Percentiles rank a stretch among this genome's conserved stretches.
These are phyloP conservation scores for Phortica okadai DNA, from an alignment of 2,888 invertebrate species.

Conservation along the genomic window DNA sequence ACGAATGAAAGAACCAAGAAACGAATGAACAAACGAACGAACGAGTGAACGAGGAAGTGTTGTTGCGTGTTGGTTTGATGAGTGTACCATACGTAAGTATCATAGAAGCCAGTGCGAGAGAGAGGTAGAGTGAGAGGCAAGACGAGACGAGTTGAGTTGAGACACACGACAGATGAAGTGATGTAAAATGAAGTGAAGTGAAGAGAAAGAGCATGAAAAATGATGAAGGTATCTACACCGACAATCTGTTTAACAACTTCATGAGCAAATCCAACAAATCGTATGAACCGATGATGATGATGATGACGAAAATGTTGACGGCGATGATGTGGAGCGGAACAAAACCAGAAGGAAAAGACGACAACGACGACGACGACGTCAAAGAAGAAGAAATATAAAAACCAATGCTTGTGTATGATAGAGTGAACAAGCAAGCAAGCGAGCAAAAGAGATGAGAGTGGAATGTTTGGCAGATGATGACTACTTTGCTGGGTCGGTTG, in stretches of 20 bases:
- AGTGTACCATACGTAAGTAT: too few species aligned
- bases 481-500: background rate
- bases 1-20: too few species aligned
- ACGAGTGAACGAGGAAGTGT: background rate
- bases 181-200: conserved; percentile 20
- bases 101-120: background rate
- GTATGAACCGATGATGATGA: conserved; percentile 67
- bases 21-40: conserved; percentile 21
- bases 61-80: too few species aligned
- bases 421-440: too few species aligned
- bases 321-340: conserved; percentile 15
- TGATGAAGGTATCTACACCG: conserved; percentile 74
- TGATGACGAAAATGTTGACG: conserved; percentile 30
- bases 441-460: background rate
- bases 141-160: too few species aligned
- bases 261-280: conserved; percentile 75
- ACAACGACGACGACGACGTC: too few species aligned
- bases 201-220: conserved; percentile 54
- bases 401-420: too few species aligned
- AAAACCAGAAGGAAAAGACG: too few species aligned
- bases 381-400: too few species aligned
- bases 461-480: background rate
- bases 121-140: background rate
- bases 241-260: conserved; percentile 75
- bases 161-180: background rate